phyloP scores from a whole-genome alignment of 2,888 invertebrate genomes.

The Drosophila prostipennis region DNA sequence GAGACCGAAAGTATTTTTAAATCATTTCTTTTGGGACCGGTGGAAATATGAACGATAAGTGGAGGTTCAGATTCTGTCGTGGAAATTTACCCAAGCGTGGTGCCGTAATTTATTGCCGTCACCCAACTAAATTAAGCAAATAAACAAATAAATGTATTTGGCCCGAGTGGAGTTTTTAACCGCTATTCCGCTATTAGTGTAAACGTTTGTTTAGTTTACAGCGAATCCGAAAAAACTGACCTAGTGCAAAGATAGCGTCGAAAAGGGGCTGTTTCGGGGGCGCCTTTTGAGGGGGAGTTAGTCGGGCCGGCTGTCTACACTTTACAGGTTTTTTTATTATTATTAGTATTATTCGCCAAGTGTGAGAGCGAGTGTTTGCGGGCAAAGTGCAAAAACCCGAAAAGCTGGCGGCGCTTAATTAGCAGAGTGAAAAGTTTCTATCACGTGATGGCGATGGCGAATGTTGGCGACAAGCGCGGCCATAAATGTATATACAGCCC shows the following conservation, averaged over 20 bases:
- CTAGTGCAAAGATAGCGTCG: conserved; percentile 56
- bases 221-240: conserved; percentile 55
- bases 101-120: conserved; percentile 36
- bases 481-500: conserved; percentile 45
- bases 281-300: conserved; percentile 20
- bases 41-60: conserved; percentile 63
- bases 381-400: conserved; percentile 74
- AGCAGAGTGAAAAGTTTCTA: conserved; percentile 64
- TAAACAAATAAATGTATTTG: conserved; percentile 40
- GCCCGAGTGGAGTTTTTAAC: conserved; percentile 30
- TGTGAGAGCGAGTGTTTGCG: conserved; percentile 8
- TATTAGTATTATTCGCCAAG: conserved; percentile 18
- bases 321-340: conserved; percentile 22
- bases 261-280: conserved; percentile 13
- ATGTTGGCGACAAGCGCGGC: conserved; percentile 42
- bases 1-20: conserved; percentile 27
- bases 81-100: conserved; percentile 69
- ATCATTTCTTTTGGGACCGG: conserved; percentile 19
- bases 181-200: conserved; percentile 39
- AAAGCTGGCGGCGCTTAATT: conserved; percentile 59
- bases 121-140: conserved; percentile 34
- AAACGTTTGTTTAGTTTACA: conserved; percentile 64
- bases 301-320: conserved; percentile 35
- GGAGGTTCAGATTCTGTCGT: conserved; percentile 44
- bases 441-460: conserved; percentile 66